Conservation (phyloP, 2,888 invertebrate genomes). For the Polyploca ridens region DNA sequence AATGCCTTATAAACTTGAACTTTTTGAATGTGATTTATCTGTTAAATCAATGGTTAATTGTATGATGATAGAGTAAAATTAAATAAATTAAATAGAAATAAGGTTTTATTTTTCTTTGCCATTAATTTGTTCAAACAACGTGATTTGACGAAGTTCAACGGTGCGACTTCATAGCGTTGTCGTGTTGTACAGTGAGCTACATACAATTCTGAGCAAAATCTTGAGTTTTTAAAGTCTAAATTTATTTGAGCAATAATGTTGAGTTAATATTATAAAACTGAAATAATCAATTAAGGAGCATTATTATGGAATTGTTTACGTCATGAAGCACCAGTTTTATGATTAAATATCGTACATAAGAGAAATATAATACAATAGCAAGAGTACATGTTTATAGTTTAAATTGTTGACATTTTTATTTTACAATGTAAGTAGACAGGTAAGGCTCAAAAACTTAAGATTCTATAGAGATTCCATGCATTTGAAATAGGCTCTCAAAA, state of each 20-base stretch:
- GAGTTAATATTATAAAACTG: neutral
- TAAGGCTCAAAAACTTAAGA: too few species aligned
- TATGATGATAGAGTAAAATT: too few species aligned
- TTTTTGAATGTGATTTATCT: too few species aligned
- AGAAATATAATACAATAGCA: conserved; percentile 2
- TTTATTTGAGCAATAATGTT: neutral
- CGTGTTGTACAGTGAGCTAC: neutral
- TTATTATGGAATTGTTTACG: conserved; percentile 3
- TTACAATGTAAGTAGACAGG: too few species aligned
- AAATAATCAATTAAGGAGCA: neutral
- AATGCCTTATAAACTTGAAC: too few species aligned
- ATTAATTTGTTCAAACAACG: too few species aligned
- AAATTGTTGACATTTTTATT: too few species aligned
- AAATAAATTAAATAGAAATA: too few species aligned
- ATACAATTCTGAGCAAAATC: neutral
- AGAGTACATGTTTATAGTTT: neutral
- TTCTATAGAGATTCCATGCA: neutral
- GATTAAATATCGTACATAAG: neutral
- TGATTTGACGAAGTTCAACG: neutral
- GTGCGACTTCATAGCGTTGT: neutral
- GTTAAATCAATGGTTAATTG: too few species aligned
- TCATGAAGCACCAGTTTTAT: neutral
- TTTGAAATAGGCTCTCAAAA: neutral
- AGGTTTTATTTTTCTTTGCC: too few species aligned
- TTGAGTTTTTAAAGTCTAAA: neutral